Conservation (phyloP, 2,797 vertebrate genomes). For the Jordanella pulchra region DNA sequence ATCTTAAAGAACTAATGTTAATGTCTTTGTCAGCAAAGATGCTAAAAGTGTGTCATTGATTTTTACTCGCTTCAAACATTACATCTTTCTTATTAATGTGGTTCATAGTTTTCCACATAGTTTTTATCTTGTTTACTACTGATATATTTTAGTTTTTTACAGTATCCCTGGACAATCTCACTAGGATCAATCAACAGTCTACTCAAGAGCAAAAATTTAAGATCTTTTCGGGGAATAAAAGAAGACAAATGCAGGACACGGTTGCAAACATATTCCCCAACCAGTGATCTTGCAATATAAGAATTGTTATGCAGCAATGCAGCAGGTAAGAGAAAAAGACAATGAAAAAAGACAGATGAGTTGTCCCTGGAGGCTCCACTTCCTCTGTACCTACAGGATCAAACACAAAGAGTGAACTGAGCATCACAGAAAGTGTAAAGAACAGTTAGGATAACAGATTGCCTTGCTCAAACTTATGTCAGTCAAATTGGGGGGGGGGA, state of each 20-base stretch:
- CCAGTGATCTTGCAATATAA: slow-evolving; percentile 22
- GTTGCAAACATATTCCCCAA: slow-evolving; percentile 3
- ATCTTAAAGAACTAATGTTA: neutral
- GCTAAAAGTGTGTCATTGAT: neutral
- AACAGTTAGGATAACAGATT: slow-evolving; percentile 66
- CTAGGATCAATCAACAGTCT: neutral
- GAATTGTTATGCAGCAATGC: slow-evolving; percentile 42
- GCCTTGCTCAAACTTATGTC: slow-evolving; percentile 55
- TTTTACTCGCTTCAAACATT: neutral
- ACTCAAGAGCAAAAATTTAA: slow-evolving; percentile 5
- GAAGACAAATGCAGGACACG: slow-evolving; percentile 10
- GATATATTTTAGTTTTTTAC: neutral
- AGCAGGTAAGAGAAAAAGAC: slow-evolving; percentile 55
- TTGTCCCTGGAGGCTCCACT: slow-evolving; percentile 55
- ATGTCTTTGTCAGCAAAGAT: neutral
- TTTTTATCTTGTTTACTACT: neutral
- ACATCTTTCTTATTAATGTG: too few species aligned
- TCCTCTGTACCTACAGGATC: slow-evolving; percentile 71
- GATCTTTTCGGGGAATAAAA: neutral
- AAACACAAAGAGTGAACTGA: slow-evolving; percentile 57
- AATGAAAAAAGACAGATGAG: slow-evolving; percentile 55
- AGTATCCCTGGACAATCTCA: neutral
- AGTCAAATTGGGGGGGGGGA: slow-evolving; percentile 40
- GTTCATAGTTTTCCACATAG: neutral
- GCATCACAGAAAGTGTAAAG: slow-evolving; percentile 68